These are phyloP conservation scores for Muscicapa adusta DNA, from an alignment of 2,113 vertebrate genomes.

Conservation along the genomic window DNA sequence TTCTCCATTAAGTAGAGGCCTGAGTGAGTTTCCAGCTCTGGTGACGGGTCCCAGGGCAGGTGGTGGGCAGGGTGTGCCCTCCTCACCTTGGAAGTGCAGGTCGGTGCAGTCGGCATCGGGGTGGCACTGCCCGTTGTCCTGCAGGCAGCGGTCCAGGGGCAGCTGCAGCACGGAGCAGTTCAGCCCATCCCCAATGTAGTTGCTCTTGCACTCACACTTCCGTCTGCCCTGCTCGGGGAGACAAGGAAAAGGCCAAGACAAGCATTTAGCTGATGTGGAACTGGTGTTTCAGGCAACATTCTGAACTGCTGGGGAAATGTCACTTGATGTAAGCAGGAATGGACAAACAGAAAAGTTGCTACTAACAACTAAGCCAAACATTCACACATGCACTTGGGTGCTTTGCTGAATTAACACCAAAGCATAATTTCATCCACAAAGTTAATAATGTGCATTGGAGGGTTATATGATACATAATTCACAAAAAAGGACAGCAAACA, in stretches of 20 bases:
- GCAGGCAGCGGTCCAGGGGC: slow-evolving; percentile 85
- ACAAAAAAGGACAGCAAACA: not conserved
- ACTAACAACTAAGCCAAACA: not conserved
- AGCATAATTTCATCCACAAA: not conserved
- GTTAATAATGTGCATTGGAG: not conserved
- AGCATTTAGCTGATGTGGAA: not conserved
- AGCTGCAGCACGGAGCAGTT: slow-evolving; percentile 78
- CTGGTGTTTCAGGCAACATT: not conserved
- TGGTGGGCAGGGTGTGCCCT: rapidly evolving
- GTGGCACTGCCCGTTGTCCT: slow-evolving; percentile 87
- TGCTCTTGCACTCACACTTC: slow-evolving; percentile 83
- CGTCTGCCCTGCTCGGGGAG: slow-evolving; percentile 76
- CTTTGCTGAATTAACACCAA: not conserved
- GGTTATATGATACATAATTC: not conserved
- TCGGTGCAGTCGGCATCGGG: slow-evolving; percentile 80
- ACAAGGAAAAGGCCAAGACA: not conserved
- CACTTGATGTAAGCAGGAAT: not conserved
- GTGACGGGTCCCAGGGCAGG: not conserved
- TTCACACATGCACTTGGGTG: not conserved
- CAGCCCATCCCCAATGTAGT: slow-evolving; percentile 86
- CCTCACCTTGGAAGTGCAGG: slow-evolving; percentile 78
- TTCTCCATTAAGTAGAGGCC: not conserved
- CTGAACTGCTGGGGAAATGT: not conserved
- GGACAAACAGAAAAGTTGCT: not conserved
- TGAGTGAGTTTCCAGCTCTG: not conserved